Evolutionary conservation across 2,113 vertebrate species (phyloP).

Genomic region (Phalacrocorax carbo): DNA sequence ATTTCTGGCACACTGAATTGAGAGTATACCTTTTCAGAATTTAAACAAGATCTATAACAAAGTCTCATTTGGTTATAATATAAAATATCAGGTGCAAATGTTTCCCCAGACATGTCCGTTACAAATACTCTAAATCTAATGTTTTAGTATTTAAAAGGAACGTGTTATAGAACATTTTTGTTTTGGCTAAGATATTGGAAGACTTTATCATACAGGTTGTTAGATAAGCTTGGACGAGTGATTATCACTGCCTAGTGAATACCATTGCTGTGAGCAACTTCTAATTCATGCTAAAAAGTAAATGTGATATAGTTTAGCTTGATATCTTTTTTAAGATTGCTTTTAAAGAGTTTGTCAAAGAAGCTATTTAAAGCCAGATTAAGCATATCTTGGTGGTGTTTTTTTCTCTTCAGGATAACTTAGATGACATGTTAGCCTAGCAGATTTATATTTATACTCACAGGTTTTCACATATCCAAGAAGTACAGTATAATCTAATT

Average conservation of each 20-base stretch:
- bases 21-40: neutral
- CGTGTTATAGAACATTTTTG: neutral
- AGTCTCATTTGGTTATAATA: neutral
- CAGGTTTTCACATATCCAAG: neutral
- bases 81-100: neutral
- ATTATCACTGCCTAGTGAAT: neutral
- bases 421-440: neutral
- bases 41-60: neutral
- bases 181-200: neutral
- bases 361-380: neutral
- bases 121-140: neutral
- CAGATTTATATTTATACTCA: neutral
- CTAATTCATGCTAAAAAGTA: neutral
- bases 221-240: neutral
- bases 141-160: neutral
- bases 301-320: neutral
- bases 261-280: neutral
- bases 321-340: neutral
- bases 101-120: neutral
- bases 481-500: neutral
- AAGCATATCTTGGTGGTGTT: neutral
- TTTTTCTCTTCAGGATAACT: neutral
- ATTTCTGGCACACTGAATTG: neutral
- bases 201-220: neutral
- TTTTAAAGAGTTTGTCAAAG: neutral